A percentile compares a stretch with the other conserved stretches of the same genome.
Evolutionary conservation across 2,888 invertebrate genomes (phyloP).

Genomic region (Lapara coniferarum): DNA sequence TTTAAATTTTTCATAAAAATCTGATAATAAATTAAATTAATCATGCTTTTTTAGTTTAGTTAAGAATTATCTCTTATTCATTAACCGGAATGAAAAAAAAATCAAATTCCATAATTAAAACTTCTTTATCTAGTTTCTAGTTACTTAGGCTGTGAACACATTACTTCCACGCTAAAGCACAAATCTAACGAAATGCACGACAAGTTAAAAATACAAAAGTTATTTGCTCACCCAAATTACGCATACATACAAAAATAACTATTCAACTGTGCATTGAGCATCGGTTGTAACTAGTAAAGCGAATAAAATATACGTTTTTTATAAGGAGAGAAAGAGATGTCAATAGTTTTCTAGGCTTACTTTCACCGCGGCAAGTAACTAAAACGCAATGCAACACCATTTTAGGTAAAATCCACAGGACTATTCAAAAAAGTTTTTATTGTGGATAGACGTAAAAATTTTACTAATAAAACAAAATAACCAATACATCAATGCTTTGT

Average conservation of each 20-base stretch:
- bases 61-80: too few relatives aligned
- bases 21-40: too few relatives aligned
- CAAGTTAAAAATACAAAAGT: neutral
- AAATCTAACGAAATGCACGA: neutral
- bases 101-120: too few relatives aligned
- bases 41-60: too few relatives aligned
- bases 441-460: neutral
- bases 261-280: constrained; percentile 2
- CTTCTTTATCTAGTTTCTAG: too few relatives aligned
- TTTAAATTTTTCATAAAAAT: too few relatives aligned
- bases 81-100: too few relatives aligned
- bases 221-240: neutral
- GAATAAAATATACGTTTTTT: neutral
- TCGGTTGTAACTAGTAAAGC: neutral
- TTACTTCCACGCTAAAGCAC: neutral
- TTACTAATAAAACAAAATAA: neutral
- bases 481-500: neutral
- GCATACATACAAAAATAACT: neutral
- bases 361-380: neutral
- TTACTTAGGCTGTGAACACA: too few relatives aligned
- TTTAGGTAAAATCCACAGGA: neutral
- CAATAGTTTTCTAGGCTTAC: neutral
- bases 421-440: neutral
- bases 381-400: neutral
- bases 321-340: neutral